Evolutionary conservation across 2,888 invertebrate genomes (phyloP).

Genomic region (Pherbina coryleti): DNA sequence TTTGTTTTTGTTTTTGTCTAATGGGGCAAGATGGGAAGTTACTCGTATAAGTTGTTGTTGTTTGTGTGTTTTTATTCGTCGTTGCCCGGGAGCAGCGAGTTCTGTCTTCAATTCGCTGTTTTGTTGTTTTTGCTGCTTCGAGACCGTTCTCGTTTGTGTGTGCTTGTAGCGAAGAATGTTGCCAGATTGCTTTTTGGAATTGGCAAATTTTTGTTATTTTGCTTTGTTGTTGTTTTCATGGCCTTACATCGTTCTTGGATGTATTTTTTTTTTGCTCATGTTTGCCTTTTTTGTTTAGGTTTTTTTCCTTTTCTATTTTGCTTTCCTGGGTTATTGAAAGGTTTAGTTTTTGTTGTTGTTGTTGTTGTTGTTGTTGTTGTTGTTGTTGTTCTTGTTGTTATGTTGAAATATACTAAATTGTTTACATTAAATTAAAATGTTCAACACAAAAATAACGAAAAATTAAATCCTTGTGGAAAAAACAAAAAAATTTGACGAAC

Average conservation of each 20-base stretch:
- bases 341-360: neutral
- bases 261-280: neutral
- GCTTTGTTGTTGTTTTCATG: constrained; percentile 3
- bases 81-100: constrained; percentile 10
- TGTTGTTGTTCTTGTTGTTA: neutral
- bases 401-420: neutral
- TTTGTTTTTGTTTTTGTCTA: constrained; percentile 14
- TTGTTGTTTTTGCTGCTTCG: constrained; percentile 42
- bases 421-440: too few relatives aligned
- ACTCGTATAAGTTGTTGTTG: constrained; percentile 1
- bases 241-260: neutral
- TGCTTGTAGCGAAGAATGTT: neutral
- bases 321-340: constrained; percentile 13
- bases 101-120: constrained; percentile 38
- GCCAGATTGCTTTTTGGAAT: constrained; percentile 20
- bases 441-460: too few relatives aligned
- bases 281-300: neutral
- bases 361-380: neutral
- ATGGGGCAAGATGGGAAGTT: constrained; percentile 20
- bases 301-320: neutral
- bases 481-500: too few relatives aligned
- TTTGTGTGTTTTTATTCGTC: neutral
- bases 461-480: too few relatives aligned
- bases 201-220: constrained; percentile 11
- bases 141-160: neutral